Conservation (phyloP, 2,888 invertebrate genomes). For the Zaprionus bogoriensis region DNA sequence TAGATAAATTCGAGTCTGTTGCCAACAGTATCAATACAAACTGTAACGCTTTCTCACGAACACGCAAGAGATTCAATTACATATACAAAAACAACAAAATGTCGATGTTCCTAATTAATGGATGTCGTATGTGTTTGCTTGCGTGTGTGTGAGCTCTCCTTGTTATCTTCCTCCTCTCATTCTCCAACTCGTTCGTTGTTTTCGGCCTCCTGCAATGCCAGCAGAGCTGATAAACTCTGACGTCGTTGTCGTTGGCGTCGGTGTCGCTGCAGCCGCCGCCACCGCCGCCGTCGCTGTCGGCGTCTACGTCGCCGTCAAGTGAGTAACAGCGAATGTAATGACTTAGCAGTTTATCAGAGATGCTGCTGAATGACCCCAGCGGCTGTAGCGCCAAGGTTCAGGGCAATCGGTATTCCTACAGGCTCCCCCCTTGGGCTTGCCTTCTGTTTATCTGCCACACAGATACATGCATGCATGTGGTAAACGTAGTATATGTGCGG, state of each 20-base stretch:
- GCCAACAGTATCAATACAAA: slow-evolving; percentile 19
- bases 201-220: slow-evolving; percentile 49
- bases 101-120: slow-evolving; percentile 34
- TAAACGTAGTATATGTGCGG: slow-evolving; percentile 2
- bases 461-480: neutral
- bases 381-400: slow-evolving; percentile 37
- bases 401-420: slow-evolving; percentile 27
- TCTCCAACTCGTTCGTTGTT: neutral
- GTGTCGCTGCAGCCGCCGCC: slow-evolving; percentile 18
- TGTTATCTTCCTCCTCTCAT: neutral
- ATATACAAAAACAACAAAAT: slow-evolving; percentile 27
- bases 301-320: slow-evolving; percentile 6
- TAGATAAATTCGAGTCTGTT: neutral
- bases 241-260: slow-evolving; percentile 25
- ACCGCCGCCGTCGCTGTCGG: slow-evolving; percentile 23
- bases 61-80: slow-evolving; percentile 31
- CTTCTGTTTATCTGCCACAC: slow-evolving; percentile 12
- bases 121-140: neutral
- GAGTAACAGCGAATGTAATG: slow-evolving; percentile 52
- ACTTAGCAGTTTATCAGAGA: slow-evolving; percentile 23
- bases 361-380: slow-evolving; percentile 38
- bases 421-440: neutral
- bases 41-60: slow-evolving; percentile 26
- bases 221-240: slow-evolving; percentile 50
- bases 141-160: slow-evolving; percentile 1